Conservation (phyloP, 2,113 vertebrate genomes). For the Pungitius pungitius region DNA sequence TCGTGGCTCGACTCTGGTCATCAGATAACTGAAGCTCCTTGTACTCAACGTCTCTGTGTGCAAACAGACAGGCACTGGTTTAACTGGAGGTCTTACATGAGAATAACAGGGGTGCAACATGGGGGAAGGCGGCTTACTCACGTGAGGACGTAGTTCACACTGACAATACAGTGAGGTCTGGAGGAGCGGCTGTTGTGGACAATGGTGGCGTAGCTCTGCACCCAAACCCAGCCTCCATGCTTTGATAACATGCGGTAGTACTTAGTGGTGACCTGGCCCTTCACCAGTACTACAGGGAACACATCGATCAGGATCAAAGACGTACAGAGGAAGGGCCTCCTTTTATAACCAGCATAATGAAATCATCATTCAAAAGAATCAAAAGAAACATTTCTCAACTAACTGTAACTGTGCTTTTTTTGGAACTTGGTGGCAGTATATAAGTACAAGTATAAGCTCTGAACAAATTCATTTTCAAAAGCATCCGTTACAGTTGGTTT, state of each 20-base stretch:
- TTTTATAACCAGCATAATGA: background rate
- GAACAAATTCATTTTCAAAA: background rate
- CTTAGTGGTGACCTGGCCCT: conserved; percentile 95
- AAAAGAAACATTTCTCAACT: background rate
- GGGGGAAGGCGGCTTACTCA: conserved; percentile 78
- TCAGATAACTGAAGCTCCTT: conserved; percentile 91
- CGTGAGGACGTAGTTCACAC: conserved; percentile 97
- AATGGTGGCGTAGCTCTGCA: conserved; percentile 95
- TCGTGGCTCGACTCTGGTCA: conserved; percentile 85
- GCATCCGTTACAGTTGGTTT: background rate
- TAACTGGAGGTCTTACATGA: background rate
- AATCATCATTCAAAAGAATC: background rate
- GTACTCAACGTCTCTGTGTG: conserved; percentile 88
- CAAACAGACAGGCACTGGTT: conserved; percentile 7
- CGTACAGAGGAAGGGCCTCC: background rate
- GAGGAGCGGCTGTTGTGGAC: conserved; percentile 96
- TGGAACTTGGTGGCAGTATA: background rate
- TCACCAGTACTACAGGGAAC: conserved; percentile 86
- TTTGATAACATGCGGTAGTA: conserved; percentile 94
- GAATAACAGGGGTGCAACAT: background rate
- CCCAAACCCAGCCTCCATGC: conserved; percentile 95
- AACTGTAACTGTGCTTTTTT: background rate
- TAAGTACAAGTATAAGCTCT: background rate
- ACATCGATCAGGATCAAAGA: conserved; percentile 24
- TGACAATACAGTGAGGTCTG: conserved; percentile 96